Conservation (phyloP, 2,113 vertebrate genomes). For the Acanthisitta chloris region DNA sequence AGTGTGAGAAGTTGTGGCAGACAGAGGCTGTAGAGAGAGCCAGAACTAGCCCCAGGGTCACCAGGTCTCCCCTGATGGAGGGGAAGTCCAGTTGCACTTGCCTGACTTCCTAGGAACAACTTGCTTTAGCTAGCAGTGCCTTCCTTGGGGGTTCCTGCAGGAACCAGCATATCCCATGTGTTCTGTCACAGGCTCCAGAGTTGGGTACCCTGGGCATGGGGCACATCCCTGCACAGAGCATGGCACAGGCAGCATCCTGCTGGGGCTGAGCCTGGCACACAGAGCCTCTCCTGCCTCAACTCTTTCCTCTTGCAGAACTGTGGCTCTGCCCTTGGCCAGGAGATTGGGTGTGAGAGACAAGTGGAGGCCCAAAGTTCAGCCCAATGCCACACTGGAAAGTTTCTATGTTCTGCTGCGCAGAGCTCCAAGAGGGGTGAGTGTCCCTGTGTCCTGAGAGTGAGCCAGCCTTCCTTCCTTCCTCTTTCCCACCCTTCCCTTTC, state of each 20-base stretch:
- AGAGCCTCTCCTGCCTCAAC: background rate
- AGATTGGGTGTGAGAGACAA: background rate
- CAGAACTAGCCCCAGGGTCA: background rate
- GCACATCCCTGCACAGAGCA: background rate
- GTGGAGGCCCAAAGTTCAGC: background rate
- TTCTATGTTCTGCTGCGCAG: background rate
- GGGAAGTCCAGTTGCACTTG: background rate
- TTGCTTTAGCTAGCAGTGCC: background rate
- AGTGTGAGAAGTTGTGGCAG: background rate
- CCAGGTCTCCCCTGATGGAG: background rate
- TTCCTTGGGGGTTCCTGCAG: background rate
- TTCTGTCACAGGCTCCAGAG: background rate
- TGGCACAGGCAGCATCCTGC: rapidly evolving
- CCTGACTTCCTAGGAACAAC: background rate
- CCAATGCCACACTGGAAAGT: background rate
- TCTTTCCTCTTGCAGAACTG: background rate
- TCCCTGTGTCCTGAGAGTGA: too few relatives aligned
- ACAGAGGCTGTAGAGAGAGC: background rate
- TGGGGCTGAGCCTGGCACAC: background rate
- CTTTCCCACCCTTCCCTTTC: too few relatives aligned
- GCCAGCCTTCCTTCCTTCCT: too few relatives aligned
- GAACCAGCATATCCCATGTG: background rate
- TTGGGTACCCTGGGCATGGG: background rate
- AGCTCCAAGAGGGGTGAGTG: background rate
- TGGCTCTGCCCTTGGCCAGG: background rate